Conservation (phyloP, 1,140 invertebrate species). For the Brachionus rotundiformis region DNA sequence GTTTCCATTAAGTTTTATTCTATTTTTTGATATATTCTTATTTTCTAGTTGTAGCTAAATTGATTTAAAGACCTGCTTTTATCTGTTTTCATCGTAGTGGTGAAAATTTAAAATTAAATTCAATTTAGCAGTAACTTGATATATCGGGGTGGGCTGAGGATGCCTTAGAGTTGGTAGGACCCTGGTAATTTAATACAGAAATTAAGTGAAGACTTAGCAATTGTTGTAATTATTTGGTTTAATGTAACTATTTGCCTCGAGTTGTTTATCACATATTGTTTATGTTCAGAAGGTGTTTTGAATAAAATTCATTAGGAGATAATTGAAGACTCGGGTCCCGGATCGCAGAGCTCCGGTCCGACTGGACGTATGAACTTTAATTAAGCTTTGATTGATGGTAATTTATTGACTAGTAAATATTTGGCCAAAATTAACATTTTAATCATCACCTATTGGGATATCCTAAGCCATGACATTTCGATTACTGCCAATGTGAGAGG, state of each 20-base stretch:
- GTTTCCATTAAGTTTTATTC: conserved; percentile 42
- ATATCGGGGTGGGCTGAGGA: neutral
- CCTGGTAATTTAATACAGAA: neutral
- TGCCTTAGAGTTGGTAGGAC: conserved; percentile 15
- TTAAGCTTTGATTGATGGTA: conserved; percentile 35
- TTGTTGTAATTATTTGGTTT: neutral
- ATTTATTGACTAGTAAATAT: conserved; percentile 33
- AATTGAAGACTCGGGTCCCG: neutral
- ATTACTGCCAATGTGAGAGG: conserved; percentile 1
- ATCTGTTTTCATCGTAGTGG: conserved; percentile 7
- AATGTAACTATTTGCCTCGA: conserved; percentile 44
- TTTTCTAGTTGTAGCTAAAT: too few relatives aligned
- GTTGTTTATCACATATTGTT: conserved; percentile 39
- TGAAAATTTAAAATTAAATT: conserved; percentile 22
- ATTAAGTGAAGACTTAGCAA: conserved; percentile 11
- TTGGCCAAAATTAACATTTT: conserved; percentile 33
- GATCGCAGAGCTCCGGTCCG: neutral
- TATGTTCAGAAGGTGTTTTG: conserved; percentile 32
- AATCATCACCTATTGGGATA: conserved; percentile 28
- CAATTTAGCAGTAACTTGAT: conserved; percentile 17
- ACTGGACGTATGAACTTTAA: neutral
- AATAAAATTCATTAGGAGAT: neutral
- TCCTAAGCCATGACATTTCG: conserved; percentile 24
- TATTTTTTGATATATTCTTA: too few relatives aligned
- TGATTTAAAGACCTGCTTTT: neutral